A percentile compares a stretch with the other conserved stretches of the same genome.
These are phyloP conservation scores for Drepana arcuata DNA, from an alignment of 1,140 invertebrate genomes.

Conservation along the genomic window DNA sequence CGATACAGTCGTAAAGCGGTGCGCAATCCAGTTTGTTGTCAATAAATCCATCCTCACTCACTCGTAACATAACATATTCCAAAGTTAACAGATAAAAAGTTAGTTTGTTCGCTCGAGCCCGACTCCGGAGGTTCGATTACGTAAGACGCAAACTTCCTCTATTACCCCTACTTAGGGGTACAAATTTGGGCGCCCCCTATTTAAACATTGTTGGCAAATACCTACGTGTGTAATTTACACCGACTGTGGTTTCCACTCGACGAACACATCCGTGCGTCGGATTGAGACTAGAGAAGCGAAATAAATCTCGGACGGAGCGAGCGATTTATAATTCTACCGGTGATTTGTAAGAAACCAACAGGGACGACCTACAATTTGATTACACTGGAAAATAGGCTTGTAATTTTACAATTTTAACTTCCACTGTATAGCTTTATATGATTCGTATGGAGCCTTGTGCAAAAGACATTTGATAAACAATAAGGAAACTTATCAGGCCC, in stretches of 20 bases:
- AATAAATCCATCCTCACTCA: conserved; percentile 37
- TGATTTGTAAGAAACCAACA: conserved; percentile 48
- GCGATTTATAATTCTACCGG: conserved; percentile 53
- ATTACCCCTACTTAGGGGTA: conserved; percentile 49
- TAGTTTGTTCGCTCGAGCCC: conserved; percentile 34
- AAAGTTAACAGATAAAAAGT: conserved; percentile 55
- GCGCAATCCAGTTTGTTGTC: conserved; percentile 29
- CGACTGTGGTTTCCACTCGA: conserved; percentile 20
- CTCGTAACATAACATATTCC: conserved; percentile 28
- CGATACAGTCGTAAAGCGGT: no score
- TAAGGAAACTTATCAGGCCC: no score
- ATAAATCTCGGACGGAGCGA: conserved; percentile 42
- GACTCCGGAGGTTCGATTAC: conserved; percentile 39
- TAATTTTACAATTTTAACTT: conserved; percentile 24
- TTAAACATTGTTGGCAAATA: conserved; percentile 45
- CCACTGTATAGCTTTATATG: no score
- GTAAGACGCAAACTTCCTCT: conserved; percentile 42
- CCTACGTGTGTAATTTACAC: conserved; percentile 31
- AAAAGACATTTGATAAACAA: no score
- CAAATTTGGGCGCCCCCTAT: conserved; percentile 47
- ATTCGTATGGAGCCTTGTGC: no score
- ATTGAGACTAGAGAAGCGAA: conserved; percentile 30
- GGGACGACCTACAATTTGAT: conserved; percentile 28
- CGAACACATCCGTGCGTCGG: conserved; percentile 15
- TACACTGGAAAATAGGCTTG: conserved; percentile 19